These are phyloP conservation scores for Noctua janthina DNA, from an alignment of 2,888 invertebrate species.

Conservation along the genomic window DNA sequence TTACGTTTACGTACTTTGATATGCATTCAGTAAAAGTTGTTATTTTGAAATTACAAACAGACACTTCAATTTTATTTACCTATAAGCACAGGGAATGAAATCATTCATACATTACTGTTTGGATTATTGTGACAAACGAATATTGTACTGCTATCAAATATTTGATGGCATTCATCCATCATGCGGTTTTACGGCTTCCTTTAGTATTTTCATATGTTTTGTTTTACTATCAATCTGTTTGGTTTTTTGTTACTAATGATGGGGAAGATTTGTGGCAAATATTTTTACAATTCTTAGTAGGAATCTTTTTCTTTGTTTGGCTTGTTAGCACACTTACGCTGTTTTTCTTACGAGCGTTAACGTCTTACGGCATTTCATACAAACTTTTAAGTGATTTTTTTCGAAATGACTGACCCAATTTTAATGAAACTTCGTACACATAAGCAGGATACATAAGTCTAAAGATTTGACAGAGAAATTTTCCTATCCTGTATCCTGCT, in stretches of 20 bases:
- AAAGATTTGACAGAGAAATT: too few relatives aligned
- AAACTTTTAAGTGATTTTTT: too few relatives aligned
- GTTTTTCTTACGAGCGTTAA: too few relatives aligned
- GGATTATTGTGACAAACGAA: conserved; percentile 47
- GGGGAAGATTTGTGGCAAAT: conserved; percentile 19
- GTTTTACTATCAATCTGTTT: conserved; percentile 32
- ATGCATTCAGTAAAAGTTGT: neutral
- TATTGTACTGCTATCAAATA: conserved; percentile 48
- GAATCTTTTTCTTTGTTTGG: neutral
- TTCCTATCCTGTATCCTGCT: too few relatives aligned
- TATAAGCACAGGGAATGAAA: neutral
- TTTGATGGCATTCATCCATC: conserved; percentile 59
- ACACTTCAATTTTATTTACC: neutral
- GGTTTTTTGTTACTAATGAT: conserved; percentile 22
- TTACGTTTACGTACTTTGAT: neutral
- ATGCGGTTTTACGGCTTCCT: conserved; percentile 40
- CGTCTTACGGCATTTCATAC: too few relatives aligned
- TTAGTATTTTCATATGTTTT: conserved; percentile 13
- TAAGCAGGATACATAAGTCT: too few relatives aligned
- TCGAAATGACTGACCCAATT: too few relatives aligned
- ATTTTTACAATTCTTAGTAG: neutral
- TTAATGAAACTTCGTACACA: too few relatives aligned
- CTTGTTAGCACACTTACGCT: neutral
- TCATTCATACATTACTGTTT: conserved; percentile 6
- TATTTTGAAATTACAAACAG: neutral